A percentile compares a stretch with the other conserved stretches of the same genome.
Evolutionary conservation across 1,140 invertebrate genomes (phyloP).

Genomic region (Bombus ignitus): DNA sequence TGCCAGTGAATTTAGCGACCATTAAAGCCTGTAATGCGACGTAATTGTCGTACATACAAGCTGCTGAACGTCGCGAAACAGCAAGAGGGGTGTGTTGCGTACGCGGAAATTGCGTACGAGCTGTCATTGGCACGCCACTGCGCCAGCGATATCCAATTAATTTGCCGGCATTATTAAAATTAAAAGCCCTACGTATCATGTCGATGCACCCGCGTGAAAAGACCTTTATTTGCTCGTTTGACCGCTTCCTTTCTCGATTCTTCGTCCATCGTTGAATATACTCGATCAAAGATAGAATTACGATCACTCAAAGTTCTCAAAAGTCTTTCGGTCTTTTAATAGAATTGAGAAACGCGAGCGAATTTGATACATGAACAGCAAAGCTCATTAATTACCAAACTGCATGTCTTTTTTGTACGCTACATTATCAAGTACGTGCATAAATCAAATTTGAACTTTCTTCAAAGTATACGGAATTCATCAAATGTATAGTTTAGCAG

Average conservation of each 20-base stretch:
- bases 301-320: not conserved
- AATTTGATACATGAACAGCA: too few species aligned
- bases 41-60: slow-evolving; percentile 36
- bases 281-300: not conserved
- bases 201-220: slow-evolving; percentile 30
- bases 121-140: slow-evolving; percentile 71
- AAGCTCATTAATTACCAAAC: too few species aligned
- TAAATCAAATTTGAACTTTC: too few species aligned
- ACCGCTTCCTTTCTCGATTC: not conserved
- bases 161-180: slow-evolving; percentile 73
- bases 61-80: slow-evolving; percentile 9
- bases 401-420: too few species aligned
- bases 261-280: not conserved
- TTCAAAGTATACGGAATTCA: too few species aligned
- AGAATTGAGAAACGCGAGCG: not conserved
- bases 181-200: slow-evolving; percentile 58
- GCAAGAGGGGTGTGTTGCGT: slow-evolving; percentile 25
- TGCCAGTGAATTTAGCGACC: not conserved
- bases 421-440: too few species aligned
- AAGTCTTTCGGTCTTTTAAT: not conserved
- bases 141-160: slow-evolving; percentile 73
- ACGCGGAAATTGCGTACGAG: slow-evolving; percentile 62
- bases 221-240: not conserved
- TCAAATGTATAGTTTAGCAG: too few species aligned
- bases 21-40: slow-evolving; percentile 23